Evolutionary conservation across 2,888 invertebrate genomes (phyloP).

Genomic region (Parnassius glacialis): DNA sequence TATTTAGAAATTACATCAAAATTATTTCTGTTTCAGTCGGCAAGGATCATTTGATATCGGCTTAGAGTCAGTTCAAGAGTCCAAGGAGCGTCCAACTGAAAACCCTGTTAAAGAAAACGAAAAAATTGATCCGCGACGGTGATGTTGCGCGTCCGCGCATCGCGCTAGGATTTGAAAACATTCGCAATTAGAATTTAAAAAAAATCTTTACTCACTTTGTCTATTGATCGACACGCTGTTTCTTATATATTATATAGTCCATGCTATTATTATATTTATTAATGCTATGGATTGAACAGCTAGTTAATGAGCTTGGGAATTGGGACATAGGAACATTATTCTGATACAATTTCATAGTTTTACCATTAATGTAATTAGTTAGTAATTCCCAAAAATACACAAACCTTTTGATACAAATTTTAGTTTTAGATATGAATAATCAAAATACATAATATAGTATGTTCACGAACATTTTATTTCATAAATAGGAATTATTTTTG

Average conservation of each 20-base stretch:
- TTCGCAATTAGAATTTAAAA: not conserved
- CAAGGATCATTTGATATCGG: constrained; percentile 70
- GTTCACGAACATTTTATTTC: too few species aligned
- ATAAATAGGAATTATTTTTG: not conserved
- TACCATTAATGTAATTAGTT: not conserved
- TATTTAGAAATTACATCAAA: too few species aligned
- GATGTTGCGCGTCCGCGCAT: constrained; percentile 36
- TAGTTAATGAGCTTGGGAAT: not conserved
- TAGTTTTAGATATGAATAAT: constrained; percentile 1
- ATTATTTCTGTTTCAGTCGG: constrained; percentile 38
- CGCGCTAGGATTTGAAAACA: constrained; percentile 32
- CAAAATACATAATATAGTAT: too few species aligned
- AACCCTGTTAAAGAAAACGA: constrained; percentile 36
- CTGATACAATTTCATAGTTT: not conserved
- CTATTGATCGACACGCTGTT: not conserved
- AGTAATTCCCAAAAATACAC: constrained; percentile 2
- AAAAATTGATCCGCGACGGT: constrained; percentile 31
- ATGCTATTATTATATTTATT: not conserved
- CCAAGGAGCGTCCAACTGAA: constrained; percentile 50
- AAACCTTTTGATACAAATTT: constrained; percentile 19
- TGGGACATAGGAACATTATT: not conserved
- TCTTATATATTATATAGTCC: not conserved
- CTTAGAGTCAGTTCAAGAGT: constrained; percentile 66
- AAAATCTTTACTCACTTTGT: not conserved
- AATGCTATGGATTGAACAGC: not conserved